Evolutionary conservation across 2,797 vertebrate genomes (phyloP).

Genomic region (Acanthiza pusilla): DNA sequence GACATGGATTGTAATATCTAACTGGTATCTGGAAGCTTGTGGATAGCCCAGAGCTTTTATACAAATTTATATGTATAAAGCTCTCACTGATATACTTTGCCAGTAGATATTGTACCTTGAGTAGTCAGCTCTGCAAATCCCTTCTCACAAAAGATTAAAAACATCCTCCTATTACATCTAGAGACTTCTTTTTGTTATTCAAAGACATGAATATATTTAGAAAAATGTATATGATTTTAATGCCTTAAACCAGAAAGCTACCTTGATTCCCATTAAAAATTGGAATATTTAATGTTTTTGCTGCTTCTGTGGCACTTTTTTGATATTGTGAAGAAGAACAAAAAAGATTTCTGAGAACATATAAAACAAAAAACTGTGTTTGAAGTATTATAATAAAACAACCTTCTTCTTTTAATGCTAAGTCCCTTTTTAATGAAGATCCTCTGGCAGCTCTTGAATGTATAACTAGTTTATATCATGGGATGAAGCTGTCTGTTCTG

Average conservation of each 20-base stretch:
- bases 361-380: constrained; percentile 83
- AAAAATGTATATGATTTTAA: constrained; percentile 79
- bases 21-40: constrained; percentile 75
- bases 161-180: constrained; percentile 82
- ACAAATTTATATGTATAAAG: constrained; percentile 81
- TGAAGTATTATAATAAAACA: constrained; percentile 86
- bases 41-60: constrained; percentile 79
- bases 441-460: constrained; percentile 88
- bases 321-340: constrained; percentile 78
- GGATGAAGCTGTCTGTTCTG: constrained; percentile 99
- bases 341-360: constrained; percentile 81
- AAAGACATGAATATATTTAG: constrained; percentile 84
- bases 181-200: constrained; percentile 84
- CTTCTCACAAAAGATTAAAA: constrained; percentile 84
- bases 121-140: constrained; percentile 80
- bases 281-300: constrained; percentile 81
- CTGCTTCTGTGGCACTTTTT: constrained; percentile 77
- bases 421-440: constrained; percentile 86
- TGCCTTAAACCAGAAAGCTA: constrained; percentile 80
- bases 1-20: constrained; percentile 75
- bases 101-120: constrained; percentile 81
- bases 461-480: constrained; percentile 98
- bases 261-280: constrained; percentile 80
- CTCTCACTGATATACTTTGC: constrained; percentile 78
- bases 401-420: constrained; percentile 79